Percentiles rank a stretch among this genome's conserved stretches.
Evolutionary conservation across 92 coral and sea anemone species (phyloP).

Genomic region (Porites rus): DNA sequence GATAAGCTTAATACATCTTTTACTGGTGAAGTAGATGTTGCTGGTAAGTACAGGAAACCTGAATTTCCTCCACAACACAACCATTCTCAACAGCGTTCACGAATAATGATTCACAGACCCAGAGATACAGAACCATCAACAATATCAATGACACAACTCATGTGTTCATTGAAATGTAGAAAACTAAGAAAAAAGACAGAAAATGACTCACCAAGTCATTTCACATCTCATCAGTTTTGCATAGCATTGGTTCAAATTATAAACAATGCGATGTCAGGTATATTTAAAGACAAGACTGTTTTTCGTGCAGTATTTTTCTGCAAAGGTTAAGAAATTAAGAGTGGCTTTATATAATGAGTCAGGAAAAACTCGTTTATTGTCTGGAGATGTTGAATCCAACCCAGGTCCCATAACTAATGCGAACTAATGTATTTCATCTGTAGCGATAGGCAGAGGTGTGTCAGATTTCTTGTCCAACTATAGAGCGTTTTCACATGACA

Average conservation of each 20-base stretch:
- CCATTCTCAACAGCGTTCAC: too few relatives aligned
- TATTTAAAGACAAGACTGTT: slow-evolving; percentile 41
- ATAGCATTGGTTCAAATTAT: slow-evolving; percentile 35
- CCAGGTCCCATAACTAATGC: slow-evolving; percentile 4
- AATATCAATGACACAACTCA: slow-evolving; percentile 5
- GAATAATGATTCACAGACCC: too few relatives aligned
- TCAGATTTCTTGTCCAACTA: too few relatives aligned
- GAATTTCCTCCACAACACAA: too few relatives aligned
- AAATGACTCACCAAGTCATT: slow-evolving; percentile 12
- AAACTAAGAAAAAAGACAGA: slow-evolving; percentile 32
- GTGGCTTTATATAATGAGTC: background rate
- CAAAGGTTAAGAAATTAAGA: background rate
- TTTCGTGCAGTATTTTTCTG: slow-evolving; percentile 17
- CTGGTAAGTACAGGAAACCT: too few relatives aligned
- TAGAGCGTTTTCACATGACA: too few relatives aligned
- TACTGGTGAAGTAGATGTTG: too few relatives aligned
- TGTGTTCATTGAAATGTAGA: slow-evolving; percentile 46
- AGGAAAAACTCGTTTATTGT: slow-evolving; percentile 21
- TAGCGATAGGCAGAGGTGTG: too few relatives aligned
- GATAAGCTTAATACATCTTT: too few relatives aligned
- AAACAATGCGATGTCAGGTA: slow-evolving; percentile 33
- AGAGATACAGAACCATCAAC: too few relatives aligned
- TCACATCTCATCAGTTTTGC: slow-evolving; percentile 49
- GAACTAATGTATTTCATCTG: too few relatives aligned
- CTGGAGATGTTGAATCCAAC: slow-evolving; percentile 60